A percentile compares a stretch with the other conserved stretches of the same genome.
Conservation (phyloP, 2,888 invertebrate genomes). For the Dryobotodes eremita region DNA sequence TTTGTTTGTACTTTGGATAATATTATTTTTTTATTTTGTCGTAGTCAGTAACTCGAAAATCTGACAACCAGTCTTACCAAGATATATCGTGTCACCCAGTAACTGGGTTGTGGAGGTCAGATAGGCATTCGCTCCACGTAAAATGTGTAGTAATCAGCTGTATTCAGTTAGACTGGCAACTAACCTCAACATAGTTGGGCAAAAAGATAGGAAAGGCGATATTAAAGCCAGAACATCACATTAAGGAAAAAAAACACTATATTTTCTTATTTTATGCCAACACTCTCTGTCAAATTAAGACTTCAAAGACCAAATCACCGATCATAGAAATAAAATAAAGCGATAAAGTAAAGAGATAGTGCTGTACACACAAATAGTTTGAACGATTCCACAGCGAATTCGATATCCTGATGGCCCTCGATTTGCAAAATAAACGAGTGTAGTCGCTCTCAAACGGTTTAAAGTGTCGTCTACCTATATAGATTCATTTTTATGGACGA, state of each 20-base stretch:
- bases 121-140: background rate
- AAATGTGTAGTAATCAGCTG: background rate
- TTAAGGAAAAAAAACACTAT: background rate
- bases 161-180: background rate
- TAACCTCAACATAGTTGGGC: background rate
- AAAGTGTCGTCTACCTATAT: constrained; percentile 13
- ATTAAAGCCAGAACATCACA: background rate
- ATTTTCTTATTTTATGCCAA: background rate
- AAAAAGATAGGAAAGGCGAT: background rate
- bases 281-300: background rate
- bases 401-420: constrained; percentile 49
- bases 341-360: constrained; percentile 16
- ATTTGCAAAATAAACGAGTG: constrained; percentile 51
- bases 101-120: background rate
- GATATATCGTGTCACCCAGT: background rate
- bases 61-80: background rate
- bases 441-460: constrained; percentile 20
- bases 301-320: constrained; percentile 8
- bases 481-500: background rate
- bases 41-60: background rate
- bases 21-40: background rate
- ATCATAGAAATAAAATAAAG: constrained; percentile 18
- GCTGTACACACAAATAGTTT: constrained; percentile 29
- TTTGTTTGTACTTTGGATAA: background rate
- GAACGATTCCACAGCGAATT: constrained; percentile 35